Evolutionary conservation across 2,888 invertebrate species (phyloP), one percentile per base, ranked within the genome.

Genomic region (Hirtodrosophila cameraria): DNA sequence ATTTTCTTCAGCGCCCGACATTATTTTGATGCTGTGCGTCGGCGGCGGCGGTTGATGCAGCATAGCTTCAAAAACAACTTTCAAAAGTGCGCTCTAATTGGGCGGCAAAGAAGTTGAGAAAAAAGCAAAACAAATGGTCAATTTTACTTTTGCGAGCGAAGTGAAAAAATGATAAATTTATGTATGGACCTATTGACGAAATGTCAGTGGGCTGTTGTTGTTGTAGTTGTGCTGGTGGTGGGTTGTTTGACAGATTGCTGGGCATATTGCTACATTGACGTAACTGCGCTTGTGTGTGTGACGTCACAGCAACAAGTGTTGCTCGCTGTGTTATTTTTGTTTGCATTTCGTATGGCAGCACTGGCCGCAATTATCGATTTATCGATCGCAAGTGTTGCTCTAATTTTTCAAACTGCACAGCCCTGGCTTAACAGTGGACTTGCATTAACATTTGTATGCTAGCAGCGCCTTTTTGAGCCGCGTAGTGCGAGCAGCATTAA

Each of bases 181-280:
- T 75, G 54, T 65, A 68, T 70, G 76, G 70, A 74, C 63, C 72
- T 78, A 89, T 89, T 89, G 88, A 88, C 68, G 60, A 88, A 88
- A 71, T 88, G 89, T 85, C 88, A 88, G 62, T 63, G 46, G 18
- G 27, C 25, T 33, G 53, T 60, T 71, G 54, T 62, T 75, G 71
- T 75, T 66, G 75, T 52, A 50, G 61, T 59, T 63, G 66, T 62
- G 58, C 58, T 82, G 73, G 82, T 78, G 75, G 72, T 78, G 81
- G 84, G 50, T 63, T 66, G 78, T 68, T 82, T 83, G 82, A 83
- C 75, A 80, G 75, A 84, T 86, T 85, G 78, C 79, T 88, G 88
- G 88, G 81, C 89, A 87, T 81, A 88, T 88, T 87, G 87, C 67
- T 73, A 63, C 76, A 87, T 79, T 88, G 88, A 86, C 75, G 80